Conservation (phyloP, 2,113 vertebrate species). For the Acrocephalus arundinaceus region DNA sequence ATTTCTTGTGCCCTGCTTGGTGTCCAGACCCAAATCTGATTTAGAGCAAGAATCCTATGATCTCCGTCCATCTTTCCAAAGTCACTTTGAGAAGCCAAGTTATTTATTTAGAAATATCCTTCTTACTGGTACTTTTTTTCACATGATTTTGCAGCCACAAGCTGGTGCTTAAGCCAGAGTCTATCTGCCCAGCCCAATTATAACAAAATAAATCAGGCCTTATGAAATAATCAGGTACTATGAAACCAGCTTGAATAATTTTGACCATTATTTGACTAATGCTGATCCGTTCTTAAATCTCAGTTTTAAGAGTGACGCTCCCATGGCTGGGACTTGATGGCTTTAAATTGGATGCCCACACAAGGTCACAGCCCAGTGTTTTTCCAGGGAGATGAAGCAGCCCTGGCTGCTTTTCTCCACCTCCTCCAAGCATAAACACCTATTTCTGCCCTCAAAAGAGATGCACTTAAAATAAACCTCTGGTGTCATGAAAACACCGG, state of each 20-base stretch:
- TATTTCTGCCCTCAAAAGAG: background rate
- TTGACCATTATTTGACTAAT: background rate
- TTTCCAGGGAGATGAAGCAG: background rate
- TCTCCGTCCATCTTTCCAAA: background rate
- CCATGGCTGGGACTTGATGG: background rate
- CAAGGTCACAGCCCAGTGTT: background rate
- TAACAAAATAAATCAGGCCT: background rate
- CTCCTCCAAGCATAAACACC: background rate
- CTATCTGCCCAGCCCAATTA: background rate
- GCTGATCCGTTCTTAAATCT: background rate
- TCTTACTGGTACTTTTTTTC: background rate
- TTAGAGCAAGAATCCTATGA: background rate
- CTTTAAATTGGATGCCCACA: background rate
- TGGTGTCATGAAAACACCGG: background rate
- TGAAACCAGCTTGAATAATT: background rate
- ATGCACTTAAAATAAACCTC: slow-evolving; percentile 7
- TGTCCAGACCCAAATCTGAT: background rate
- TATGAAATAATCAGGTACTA: background rate
- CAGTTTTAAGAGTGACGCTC: background rate
- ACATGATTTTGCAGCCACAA: background rate
- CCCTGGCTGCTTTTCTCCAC: background rate
- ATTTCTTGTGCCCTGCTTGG: background rate
- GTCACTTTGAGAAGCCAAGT: background rate
- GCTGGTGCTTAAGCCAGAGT: background rate
- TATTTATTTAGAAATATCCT: background rate